Conservation (phyloP, 2,113 vertebrate genomes). For the Prunella himalayana region DNA sequence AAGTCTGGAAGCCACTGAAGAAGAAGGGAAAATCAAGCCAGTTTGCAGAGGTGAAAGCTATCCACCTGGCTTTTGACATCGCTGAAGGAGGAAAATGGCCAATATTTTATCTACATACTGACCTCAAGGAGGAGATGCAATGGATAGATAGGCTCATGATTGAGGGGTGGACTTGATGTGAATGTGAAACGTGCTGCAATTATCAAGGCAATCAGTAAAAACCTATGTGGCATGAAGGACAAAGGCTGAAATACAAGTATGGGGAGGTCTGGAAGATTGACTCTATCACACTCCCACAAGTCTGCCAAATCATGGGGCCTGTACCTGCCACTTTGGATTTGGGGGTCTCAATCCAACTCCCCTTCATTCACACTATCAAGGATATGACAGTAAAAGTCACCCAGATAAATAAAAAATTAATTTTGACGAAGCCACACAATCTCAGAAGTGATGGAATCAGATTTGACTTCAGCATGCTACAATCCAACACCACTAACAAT, state of each 20-base stretch:
- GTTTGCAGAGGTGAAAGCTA: background rate
- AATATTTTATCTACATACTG: background rate
- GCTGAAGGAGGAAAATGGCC: background rate
- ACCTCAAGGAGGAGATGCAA: background rate
- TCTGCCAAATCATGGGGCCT: background rate
- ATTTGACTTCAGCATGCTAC: background rate
- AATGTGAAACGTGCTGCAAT: background rate
- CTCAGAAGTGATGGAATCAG: background rate
- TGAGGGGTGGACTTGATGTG: background rate
- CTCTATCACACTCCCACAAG: background rate
- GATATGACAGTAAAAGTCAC: background rate
- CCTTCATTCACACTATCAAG: rapidly evolving
- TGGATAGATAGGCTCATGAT: rapidly evolving
- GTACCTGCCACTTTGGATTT: background rate
- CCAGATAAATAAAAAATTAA: background rate
- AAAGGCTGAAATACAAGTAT: background rate
- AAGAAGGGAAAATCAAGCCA: background rate
- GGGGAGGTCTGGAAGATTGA: background rate
- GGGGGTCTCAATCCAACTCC: background rate
- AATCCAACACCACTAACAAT: no score
- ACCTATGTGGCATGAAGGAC: background rate
- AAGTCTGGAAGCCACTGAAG: background rate
- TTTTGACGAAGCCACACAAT: background rate
- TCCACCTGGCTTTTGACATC: background rate
- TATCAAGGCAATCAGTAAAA: background rate